These are phyloP conservation scores for Tetramorium alpestre DNA, from an alignment of 1,140 invertebrate genomes.

Conservation along the genomic window DNA sequence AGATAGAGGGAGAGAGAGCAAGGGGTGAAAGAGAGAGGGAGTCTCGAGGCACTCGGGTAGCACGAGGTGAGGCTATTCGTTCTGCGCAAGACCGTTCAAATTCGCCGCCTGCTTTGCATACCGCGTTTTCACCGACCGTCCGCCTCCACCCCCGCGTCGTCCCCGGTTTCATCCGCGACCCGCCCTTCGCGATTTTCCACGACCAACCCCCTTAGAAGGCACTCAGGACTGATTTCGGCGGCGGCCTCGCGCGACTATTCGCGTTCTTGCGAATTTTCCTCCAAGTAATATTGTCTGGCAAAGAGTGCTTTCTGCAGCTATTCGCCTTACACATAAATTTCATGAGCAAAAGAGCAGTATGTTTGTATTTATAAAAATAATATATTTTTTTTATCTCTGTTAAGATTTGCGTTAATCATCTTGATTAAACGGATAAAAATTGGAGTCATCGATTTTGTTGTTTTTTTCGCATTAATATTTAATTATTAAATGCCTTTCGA, in stretches of 20 bases:
- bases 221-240: conserved; percentile 56
- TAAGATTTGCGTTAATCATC: background rate
- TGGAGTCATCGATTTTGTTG: background rate
- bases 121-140: conserved; percentile 76
- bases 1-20: background rate
- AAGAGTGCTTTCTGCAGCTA: background rate
- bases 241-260: background rate
- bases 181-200: conserved; percentile 75
- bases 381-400: background rate
- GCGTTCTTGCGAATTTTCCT: conserved; percentile 33
- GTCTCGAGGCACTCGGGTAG: conserved; percentile 58
- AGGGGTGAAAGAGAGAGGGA: conserved; percentile 44
- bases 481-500: background rate
- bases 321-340: background rate
- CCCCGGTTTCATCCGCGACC: conserved; percentile 63
- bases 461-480: background rate
- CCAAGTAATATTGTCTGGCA: conserved; percentile 21
- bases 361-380: background rate
- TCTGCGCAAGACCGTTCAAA: conserved; percentile 84
- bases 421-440: background rate
- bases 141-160: conserved; percentile 63
- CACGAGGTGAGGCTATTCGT: conserved; percentile 79
- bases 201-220: conserved; percentile 69
- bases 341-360: background rate
- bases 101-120: conserved; percentile 84